These are phyloP conservation scores for Picus viridis DNA, from an alignment of 2,797 vertebrate genomes.

Conservation along the genomic window DNA sequence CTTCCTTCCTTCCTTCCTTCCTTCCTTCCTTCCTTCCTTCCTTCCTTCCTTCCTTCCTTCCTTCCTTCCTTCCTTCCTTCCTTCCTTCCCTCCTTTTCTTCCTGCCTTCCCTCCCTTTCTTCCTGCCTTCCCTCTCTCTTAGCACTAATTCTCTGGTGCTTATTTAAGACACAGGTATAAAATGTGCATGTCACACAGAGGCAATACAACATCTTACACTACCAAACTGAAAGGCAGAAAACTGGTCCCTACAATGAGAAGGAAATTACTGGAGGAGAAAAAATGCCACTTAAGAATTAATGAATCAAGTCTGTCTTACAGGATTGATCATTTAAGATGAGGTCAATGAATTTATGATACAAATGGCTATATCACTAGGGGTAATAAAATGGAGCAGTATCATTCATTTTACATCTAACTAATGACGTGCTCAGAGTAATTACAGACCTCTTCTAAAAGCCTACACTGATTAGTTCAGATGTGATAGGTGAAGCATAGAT, in stretches of 20 bases:
- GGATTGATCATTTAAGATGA: conserved; percentile 77
- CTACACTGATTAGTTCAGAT: conserved; percentile 76
- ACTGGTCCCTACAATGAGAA: conserved; percentile 36
- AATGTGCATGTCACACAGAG: neutral
- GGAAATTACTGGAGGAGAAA: conserved; percentile 72
- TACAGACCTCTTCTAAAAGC: conserved; percentile 76
- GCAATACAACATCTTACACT: neutral
- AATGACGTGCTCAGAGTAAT: conserved; percentile 75
- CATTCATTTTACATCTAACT: conserved; percentile 73
- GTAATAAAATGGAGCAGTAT: conserved; percentile 75
- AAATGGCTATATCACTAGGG: conserved; percentile 76
- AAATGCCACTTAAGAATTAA: conserved; percentile 79
- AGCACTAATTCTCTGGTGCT: neutral
- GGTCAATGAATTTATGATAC: conserved; percentile 82
- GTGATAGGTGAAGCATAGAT: conserved; percentile 64
- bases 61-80: too few relatives aligned
- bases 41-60: too few relatives aligned
- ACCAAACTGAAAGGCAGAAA: conserved; percentile 52
- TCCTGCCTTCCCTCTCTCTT: neutral
- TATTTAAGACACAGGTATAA: neutral
- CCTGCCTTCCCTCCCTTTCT: too few relatives aligned
- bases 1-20: too few relatives aligned
- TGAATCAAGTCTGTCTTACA: conserved; percentile 76
- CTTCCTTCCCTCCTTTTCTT: too few relatives aligned
- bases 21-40: too few relatives aligned